phyloP scores from a whole-genome alignment of 2,797 vertebrate genomes.

The Phylloscopus collybita region DNA sequence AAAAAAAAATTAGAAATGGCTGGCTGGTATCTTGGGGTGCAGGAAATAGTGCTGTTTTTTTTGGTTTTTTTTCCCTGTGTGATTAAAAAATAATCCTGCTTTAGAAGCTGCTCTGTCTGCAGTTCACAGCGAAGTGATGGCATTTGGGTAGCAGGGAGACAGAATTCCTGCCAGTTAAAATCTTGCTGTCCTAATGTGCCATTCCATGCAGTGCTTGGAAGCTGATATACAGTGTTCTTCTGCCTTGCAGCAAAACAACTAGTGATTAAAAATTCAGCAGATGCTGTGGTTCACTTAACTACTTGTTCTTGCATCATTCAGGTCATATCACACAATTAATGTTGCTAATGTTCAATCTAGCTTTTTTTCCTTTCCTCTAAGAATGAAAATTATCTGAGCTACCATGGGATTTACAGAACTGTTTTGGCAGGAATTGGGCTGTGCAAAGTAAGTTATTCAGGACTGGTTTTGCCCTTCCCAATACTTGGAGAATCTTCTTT shows the following conservation, averaged over 20 bases:
- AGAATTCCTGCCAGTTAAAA: slow-evolving; percentile 56
- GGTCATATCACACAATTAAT: slow-evolving; percentile 64
- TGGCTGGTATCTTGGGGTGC: not conserved
- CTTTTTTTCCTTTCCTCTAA: not conserved
- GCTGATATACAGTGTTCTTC: not conserved
- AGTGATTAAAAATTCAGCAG: slow-evolving; percentile 65
- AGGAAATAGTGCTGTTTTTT: not conserved
- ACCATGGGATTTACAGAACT: slow-evolving; percentile 39
- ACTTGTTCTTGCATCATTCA: slow-evolving; percentile 58
- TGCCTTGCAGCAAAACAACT: slow-evolving; percentile 55
- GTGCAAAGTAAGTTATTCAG: slow-evolving; percentile 36
- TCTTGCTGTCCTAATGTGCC: slow-evolving; percentile 34
- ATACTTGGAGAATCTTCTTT: slow-evolving; percentile 38
- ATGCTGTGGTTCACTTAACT: slow-evolving; percentile 57
- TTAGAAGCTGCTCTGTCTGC: slow-evolving; percentile 23
- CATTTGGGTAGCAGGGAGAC: slow-evolving; percentile 40
- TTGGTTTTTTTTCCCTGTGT: not conserved
- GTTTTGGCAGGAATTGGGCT: slow-evolving; percentile 46
- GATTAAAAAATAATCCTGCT: slow-evolving; percentile 18
- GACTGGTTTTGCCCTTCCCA: slow-evolving; percentile 17
- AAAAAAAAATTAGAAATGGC: not conserved
- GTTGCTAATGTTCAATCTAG: slow-evolving; percentile 30
- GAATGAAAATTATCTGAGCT: slow-evolving; percentile 23
- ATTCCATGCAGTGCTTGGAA: slow-evolving; percentile 19
- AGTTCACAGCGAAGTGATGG: slow-evolving; percentile 14